These are phyloP conservation scores for Corythoichthys haematopterus DNA, from an alignment of 2,113 vertebrate species.

Conservation along the genomic window DNA sequence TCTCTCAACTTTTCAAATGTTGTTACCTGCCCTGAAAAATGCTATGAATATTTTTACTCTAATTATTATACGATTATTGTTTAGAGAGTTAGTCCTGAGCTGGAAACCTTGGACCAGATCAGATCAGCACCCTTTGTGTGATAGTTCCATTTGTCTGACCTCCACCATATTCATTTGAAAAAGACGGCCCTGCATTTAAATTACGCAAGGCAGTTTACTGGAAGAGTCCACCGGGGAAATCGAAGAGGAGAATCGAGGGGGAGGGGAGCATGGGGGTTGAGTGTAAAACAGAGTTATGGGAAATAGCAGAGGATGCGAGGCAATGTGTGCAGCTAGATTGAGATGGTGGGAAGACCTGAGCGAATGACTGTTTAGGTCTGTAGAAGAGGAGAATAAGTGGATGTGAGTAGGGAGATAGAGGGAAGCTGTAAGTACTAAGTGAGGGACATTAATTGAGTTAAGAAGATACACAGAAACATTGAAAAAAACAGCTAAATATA, in stretches of 20 bases:
- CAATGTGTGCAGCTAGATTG: constrained; percentile 37
- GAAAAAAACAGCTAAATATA: background rate
- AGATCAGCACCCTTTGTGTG: constrained; percentile 10
- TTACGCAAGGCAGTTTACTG: constrained; percentile 66
- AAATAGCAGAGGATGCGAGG: constrained; percentile 41
- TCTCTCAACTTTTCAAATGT: background rate
- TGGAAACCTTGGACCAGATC: background rate
- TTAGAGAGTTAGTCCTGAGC: background rate
- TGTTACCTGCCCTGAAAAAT: background rate
- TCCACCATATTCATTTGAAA: constrained; percentile 51
- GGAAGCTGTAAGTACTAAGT: background rate
- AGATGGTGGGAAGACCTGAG: constrained; percentile 26
- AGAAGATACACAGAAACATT: constrained; percentile 14
- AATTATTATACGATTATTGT: background rate
- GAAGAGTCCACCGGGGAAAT: constrained; percentile 68
- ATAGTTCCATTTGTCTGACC: constrained; percentile 23
- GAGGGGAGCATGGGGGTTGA: background rate
- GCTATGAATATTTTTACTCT: background rate
- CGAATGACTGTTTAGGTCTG: background rate
- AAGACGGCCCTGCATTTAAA: constrained; percentile 66
- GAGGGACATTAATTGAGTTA: constrained; percentile 11
- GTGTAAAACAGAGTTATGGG: constrained; percentile 48
- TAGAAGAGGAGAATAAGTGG: background rate
- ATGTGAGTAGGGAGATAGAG: constrained; percentile 3
- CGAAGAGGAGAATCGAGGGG: constrained; percentile 41